Conservation (phyloP, 2,797 vertebrate genomes). For the Danio jaintianensis region DNA sequence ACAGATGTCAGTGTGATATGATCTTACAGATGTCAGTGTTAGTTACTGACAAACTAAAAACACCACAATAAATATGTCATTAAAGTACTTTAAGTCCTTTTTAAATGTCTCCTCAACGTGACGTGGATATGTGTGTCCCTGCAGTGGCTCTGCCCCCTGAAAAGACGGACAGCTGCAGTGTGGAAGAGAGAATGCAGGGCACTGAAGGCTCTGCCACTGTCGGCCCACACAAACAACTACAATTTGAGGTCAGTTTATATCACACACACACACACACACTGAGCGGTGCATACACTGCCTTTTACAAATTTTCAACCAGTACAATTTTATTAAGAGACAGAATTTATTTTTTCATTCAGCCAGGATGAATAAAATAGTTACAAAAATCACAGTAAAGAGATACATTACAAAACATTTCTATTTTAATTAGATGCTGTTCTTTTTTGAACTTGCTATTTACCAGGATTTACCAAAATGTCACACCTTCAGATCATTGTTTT, state of each 20-base stretch:
- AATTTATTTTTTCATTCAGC: too few relatives aligned
- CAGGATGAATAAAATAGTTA: neutral
- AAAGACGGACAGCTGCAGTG: conserved; percentile 88
- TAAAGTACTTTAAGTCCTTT: conserved; percentile 45
- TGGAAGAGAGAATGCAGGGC: conserved; percentile 90
- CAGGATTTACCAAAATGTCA: neutral
- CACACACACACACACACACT: neutral
- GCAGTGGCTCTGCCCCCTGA: conserved; percentile 95
- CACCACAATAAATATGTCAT: neutral
- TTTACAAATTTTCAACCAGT: neutral
- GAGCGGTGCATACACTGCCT: neutral
- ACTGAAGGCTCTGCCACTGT: conserved; percentile 80
- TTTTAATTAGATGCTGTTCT: neutral
- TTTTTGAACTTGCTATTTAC: neutral
- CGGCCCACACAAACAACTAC: conserved; percentile 91
- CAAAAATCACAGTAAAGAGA: neutral
- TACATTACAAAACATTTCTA: neutral
- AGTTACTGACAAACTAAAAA: neutral
- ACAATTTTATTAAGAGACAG: neutral
- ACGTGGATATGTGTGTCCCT: conserved; percentile 39
- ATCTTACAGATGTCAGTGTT: neutral
- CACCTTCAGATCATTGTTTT: too few relatives aligned
- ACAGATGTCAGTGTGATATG: too few relatives aligned
- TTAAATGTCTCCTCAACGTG: conserved; percentile 55
- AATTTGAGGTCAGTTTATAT: conserved; percentile 91